A percentile compares a stretch with the other conserved stretches of the same genome.
Evolutionary conservation across 53 echinoderm and acorn worm species (phyloP).

Genomic region (Luidia sarsii): DNA sequence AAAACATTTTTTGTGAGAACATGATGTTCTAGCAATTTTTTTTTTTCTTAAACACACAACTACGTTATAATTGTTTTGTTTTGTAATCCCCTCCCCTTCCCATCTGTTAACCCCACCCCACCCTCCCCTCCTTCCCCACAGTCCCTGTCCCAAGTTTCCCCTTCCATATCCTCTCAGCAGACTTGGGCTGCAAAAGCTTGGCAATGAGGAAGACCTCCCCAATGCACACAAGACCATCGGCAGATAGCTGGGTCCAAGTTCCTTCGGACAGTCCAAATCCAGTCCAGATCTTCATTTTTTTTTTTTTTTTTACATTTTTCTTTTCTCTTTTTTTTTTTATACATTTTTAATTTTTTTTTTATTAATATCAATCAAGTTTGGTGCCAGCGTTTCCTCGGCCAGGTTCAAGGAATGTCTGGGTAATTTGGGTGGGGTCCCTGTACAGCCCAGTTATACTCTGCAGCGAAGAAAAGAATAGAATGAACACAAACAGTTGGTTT

Average conservation of each 20-base stretch:
- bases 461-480: background rate
- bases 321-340: too few species aligned
- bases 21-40: background rate
- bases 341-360: too few species aligned
- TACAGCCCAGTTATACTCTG: constrained; percentile 34
- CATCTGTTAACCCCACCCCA: background rate
- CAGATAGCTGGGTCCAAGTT: too few species aligned
- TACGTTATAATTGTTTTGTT: background rate
- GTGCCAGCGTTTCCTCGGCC: background rate
- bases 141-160: too few species aligned
- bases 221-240: too few species aligned
- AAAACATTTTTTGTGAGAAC: constrained; percentile 19
- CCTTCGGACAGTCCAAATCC: too few species aligned
- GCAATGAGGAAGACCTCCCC: too few species aligned
- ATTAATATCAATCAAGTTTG: too few species aligned
- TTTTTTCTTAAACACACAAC: background rate
- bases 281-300: too few species aligned
- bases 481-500: background rate
- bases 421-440: constrained; percentile 1
- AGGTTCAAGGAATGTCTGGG: constrained; percentile 39
- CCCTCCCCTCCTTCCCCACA: background rate
- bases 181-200: too few species aligned
- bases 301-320: too few species aligned
- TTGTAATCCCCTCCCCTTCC: background rate
- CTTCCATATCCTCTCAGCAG: too few species aligned